Percentiles rank a stretch among this genome's conserved stretches.
Evolutionary conservation across 92 coral and sea anemone species (phyloP).

Genomic region (Phymanthus crucifer): DNA sequence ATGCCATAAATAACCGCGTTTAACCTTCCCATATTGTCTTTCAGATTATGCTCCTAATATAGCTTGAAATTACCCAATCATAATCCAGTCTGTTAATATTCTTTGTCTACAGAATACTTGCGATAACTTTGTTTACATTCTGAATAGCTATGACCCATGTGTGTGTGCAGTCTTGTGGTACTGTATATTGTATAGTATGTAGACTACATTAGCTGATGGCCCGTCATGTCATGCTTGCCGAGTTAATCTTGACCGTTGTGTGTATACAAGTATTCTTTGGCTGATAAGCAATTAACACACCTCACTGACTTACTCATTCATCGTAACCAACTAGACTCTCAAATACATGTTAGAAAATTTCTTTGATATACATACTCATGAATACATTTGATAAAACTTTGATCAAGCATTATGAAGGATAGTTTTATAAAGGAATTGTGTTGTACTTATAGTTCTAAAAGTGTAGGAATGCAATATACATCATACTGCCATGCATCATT

Average conservation of each 20-base stretch:
- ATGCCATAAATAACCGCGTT: slow-evolving; percentile 19
- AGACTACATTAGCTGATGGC: not conserved
- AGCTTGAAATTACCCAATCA: slow-evolving; percentile 19
- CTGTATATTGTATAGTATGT: not conserved
- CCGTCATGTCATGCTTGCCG: not conserved
- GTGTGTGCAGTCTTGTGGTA: not conserved
- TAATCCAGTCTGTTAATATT: not conserved
- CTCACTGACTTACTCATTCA: not conserved
- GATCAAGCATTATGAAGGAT: not conserved
- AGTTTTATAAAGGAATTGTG: no score
- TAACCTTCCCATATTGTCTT: not conserved
- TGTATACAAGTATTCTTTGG: slow-evolving; percentile 20
- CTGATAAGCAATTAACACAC: not conserved
- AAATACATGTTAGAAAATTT: not conserved
- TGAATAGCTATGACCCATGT: not conserved
- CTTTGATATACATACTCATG: not conserved
- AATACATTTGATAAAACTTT: not conserved
- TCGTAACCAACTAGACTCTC: no score
- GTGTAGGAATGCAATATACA: no score
- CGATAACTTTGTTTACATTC: not conserved
- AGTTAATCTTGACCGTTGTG: not conserved
- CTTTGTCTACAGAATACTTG: not conserved
- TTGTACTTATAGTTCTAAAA: no score
- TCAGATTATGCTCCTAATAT: slow-evolving; percentile 27
- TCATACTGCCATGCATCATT: no score